phyloP scores from a whole-genome alignment of 2,797 vertebrate species.

The Siniperca obscura region DNA sequence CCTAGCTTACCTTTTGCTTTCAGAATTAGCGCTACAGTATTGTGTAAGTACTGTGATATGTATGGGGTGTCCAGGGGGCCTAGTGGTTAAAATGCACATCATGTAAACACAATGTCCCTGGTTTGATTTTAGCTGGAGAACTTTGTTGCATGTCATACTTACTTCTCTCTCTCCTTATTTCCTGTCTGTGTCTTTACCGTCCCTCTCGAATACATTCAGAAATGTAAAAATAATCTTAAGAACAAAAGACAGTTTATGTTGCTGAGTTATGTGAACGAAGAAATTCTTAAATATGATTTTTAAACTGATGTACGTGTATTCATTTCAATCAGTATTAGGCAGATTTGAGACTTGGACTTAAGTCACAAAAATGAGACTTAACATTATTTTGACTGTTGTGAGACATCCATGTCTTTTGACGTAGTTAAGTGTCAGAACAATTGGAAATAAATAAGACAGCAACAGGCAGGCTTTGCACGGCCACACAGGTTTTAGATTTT shows the following conservation, averaged over 20 bases:
- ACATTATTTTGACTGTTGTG: too few species aligned
- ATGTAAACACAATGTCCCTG: too few species aligned
- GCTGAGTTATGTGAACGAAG: neutral
- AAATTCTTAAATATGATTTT: neutral
- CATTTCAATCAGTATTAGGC: neutral
- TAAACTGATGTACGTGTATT: neutral
- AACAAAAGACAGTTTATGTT: neutral
- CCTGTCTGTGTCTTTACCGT: neutral
- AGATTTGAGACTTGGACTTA: neutral
- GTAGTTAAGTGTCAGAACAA: neutral
- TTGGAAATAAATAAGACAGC: neutral
- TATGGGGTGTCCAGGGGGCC: neutral
- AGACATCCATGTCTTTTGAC: neutral
- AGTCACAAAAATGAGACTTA: neutral
- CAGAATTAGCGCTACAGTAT: neutral
- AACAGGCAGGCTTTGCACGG: too few species aligned
- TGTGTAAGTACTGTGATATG: neutral
- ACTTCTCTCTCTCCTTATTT: too few species aligned
- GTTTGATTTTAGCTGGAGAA: neutral
- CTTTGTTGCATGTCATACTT: neutral
- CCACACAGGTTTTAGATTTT: too few species aligned
- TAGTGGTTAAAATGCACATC: neutral
- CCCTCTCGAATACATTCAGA: neutral
- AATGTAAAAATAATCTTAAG: too few species aligned
- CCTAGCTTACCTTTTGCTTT: neutral